These are phyloP conservation scores for Melanophora roralis DNA, from an alignment of 2,888 invertebrate species.

Conservation along the genomic window DNA sequence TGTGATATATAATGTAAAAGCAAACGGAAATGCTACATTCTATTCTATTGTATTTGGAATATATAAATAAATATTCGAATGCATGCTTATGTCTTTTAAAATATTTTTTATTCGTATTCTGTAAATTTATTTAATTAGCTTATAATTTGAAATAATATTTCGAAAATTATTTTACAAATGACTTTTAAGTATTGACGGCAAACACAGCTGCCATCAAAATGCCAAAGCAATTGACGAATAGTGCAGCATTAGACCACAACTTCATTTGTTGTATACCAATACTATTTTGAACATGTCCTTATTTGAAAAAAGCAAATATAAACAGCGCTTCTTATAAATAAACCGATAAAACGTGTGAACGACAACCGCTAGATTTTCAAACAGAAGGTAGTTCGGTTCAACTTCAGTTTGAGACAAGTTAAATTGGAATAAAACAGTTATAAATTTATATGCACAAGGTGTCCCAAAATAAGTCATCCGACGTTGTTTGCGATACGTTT, in stretches of 20 bases:
- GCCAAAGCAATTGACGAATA: slow-evolving; percentile 70
- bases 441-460: too few species aligned
- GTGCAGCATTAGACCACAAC: slow-evolving; percentile 62
- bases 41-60: too few species aligned
- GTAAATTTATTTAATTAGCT: slow-evolving; percentile 48
- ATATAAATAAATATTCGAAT: too few species aligned
- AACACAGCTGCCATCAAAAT: slow-evolving; percentile 63
- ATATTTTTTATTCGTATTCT: too few species aligned
- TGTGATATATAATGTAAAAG: too few species aligned
- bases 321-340: slow-evolving; percentile 12
- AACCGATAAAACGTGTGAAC: neutral
- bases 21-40: too few species aligned
- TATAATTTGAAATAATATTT: slow-evolving; percentile 35
- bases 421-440: too few species aligned
- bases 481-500: too few species aligned
- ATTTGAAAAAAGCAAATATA: slow-evolving; percentile 35
- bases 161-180: slow-evolving; percentile 42
- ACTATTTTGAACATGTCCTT: neutral
- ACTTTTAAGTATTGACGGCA: slow-evolving; percentile 31
- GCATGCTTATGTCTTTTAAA: too few species aligned
- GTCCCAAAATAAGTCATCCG: too few species aligned
- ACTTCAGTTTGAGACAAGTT: too few species aligned
- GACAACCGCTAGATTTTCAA: neutral
- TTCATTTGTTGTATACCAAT: neutral
- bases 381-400: too few species aligned